phyloP scores from a whole-genome alignment of 1,140 invertebrate genomes.

The Bombus balteatus region DNA sequence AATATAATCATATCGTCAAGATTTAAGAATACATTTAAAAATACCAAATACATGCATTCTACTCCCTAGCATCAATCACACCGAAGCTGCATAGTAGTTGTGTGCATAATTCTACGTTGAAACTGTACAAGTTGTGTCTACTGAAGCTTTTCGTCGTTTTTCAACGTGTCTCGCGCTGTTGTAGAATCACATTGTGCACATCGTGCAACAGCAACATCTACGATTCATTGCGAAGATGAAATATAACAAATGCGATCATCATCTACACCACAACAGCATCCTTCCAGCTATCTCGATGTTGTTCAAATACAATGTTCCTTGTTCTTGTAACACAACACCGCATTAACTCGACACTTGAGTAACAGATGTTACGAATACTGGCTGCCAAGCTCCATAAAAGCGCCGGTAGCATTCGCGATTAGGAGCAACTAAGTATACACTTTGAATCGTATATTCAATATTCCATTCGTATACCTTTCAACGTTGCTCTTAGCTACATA shows the following conservation, averaged over 20 bases:
- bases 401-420: constrained; percentile 25
- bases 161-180: not conserved
- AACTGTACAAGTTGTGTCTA: not conserved
- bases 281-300: constrained; percentile 2
- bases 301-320: constrained; percentile 31
- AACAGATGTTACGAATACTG: constrained; percentile 38
- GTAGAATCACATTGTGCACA: not conserved
- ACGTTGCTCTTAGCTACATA: not conserved
- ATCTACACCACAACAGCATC: not conserved
- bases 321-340: constrained; percentile 22
- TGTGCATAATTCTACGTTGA: not conserved
- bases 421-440: constrained; percentile 1
- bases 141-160: not conserved
- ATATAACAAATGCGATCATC: constrained; percentile 4
- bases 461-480: constrained; percentile 8
- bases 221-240: constrained; percentile 11
- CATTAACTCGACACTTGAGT: constrained; percentile 44
- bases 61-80: not conserved
- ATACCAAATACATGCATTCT: not conserved
- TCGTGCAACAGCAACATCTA: not conserved
- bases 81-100: not conserved
- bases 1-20: not conserved
- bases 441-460: constrained; percentile 17
- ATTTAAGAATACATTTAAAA: not conserved
- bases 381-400: constrained; percentile 12